These are phyloP conservation scores for Aleiodes alternator DNA, from an alignment of 2,888 invertebrate species.

Conservation along the genomic window DNA sequence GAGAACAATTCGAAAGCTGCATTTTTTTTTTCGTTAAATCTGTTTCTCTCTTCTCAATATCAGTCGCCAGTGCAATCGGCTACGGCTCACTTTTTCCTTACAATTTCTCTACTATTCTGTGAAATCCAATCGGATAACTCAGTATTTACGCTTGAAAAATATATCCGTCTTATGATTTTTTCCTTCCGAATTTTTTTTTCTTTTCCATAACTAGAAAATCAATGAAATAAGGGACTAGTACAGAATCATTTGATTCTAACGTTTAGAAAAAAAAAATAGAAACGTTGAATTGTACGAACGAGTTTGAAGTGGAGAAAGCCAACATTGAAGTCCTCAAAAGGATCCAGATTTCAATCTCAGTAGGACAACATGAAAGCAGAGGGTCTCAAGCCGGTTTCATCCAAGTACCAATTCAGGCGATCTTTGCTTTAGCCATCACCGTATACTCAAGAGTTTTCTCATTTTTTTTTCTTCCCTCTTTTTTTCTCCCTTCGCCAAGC, in stretches of 20 bases:
- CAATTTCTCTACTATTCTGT: background rate
- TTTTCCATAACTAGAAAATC: no score
- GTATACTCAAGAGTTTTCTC: slow-evolving; percentile 47
- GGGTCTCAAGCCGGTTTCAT: slow-evolving; percentile 48
- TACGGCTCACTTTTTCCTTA: background rate
- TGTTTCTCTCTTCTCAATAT: slow-evolving; percentile 1
- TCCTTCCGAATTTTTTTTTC: no score
- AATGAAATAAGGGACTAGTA: no score
- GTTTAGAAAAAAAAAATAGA: no score
- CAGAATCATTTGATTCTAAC: background rate
- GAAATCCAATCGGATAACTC: no score
- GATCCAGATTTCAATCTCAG: slow-evolving; percentile 51
- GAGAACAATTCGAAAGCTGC: slow-evolving; percentile 1
- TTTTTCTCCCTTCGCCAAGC: slow-evolving; percentile 45
- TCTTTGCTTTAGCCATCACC: slow-evolving; percentile 50
- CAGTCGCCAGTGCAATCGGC: background rate
- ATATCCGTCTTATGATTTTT: background rate
- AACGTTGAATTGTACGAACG: background rate
- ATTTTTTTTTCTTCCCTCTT: no score
- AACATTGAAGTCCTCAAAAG: slow-evolving; percentile 30
- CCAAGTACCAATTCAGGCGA: slow-evolving; percentile 54
- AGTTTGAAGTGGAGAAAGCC: slow-evolving; percentile 14
- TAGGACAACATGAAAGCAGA: slow-evolving; percentile 54
- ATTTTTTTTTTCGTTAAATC: background rate
- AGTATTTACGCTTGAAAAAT: slow-evolving; percentile 6